Evolutionary conservation across 2,888 invertebrate genomes (phyloP), one percentile per base, ranked within the genome.

Genomic region (Papilio elwesi): DNA sequence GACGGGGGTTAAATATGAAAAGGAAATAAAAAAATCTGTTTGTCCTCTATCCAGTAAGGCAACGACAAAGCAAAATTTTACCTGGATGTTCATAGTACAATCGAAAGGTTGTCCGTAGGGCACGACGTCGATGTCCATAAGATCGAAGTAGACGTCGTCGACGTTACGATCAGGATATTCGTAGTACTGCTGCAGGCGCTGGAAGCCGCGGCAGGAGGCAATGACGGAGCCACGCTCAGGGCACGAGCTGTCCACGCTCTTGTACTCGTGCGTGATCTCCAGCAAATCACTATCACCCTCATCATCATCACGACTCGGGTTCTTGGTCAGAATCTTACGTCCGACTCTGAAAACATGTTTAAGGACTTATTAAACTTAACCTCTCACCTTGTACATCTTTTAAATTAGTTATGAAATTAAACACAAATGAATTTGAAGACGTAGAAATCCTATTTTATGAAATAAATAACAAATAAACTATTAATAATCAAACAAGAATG

Each of bases 71-170:
- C n/a, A 26, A 26, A 26, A 26, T 26, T 38, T 77, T 79, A 95
- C 95, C 90, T 95, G 94, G 78, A 96, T 95, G 80, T 95, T 95
- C 83, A 96, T 95, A 47, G 95, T 94, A 72, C 96, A 95, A 79
- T 95, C 95, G 82, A 96, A 96, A 51, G 95, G 94, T 79, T 96
- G 94, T 0, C 96, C 96, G 76, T 95, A 95, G 11, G 95, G 94
- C 47, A 96, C 94, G 38, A 94, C 87, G 74, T 96, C 96, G 77
- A 96, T 95, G 74, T 96, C 96, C 82, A 95, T 94, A 69, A 96
- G 90, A 79, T 96, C 95, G 79, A 96, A 96, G 80, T 85, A 91
- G 6, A 96, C 95, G 80, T 96, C 96, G 81, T 95, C 95, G 73
- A 88, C 90, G 74, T 93, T 94, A 79, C 95, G 94, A 69, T 94